Evolutionary conservation across 2,113 vertebrate species (phyloP), one percentile per base, ranked within the genome.

Genomic region (Lichenostomus cassidix): DNA sequence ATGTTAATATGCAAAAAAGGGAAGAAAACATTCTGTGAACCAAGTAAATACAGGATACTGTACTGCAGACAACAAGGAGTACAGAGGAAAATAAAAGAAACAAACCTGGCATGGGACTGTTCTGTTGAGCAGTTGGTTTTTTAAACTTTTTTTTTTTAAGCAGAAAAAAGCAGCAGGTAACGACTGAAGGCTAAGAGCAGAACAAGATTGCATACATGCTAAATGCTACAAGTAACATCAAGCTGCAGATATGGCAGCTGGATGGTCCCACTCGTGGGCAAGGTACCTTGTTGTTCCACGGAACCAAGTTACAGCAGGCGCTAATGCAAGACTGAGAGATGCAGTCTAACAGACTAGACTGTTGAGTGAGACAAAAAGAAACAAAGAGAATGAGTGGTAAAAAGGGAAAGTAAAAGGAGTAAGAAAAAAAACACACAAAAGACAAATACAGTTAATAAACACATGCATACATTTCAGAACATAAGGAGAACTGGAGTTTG

Each of bases 261-360:
- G 92, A 90, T 93, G 96, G 80, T 70, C 85, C 97, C 91, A 85
- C 74, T 74, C 4, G 15, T 67, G 78, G 95, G 95, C 65, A 87
- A 87, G 80, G 96, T 98, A 98, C 98, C 98, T 98, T 98, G 91
- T 98, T 97, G 44, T 92, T 98, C 98, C 97, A 97, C 84, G 97
- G 92, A 96, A 98, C 98, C 96, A 98, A 98, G 97, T 97, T 98
- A 98, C 98, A 98, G 98, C 97, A 98, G 95, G 97, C 93, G 93
- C 97, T 98, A 97, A 98, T 55, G 94, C 97, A 99, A 97, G 98
- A 98, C 74, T 98, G 97, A 97, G 97, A 97, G 94, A 99, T 82
- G 96, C 96, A 98, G 96, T 97, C 96, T 97, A 98, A 96, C 82
- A 98, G 83, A 96, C 95, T 98, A 98, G 95, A 98, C 95, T 93